These are phyloP conservation scores for Hermetia illucens DNA, from an alignment of 1,140 invertebrate species.

Conservation along the genomic window DNA sequence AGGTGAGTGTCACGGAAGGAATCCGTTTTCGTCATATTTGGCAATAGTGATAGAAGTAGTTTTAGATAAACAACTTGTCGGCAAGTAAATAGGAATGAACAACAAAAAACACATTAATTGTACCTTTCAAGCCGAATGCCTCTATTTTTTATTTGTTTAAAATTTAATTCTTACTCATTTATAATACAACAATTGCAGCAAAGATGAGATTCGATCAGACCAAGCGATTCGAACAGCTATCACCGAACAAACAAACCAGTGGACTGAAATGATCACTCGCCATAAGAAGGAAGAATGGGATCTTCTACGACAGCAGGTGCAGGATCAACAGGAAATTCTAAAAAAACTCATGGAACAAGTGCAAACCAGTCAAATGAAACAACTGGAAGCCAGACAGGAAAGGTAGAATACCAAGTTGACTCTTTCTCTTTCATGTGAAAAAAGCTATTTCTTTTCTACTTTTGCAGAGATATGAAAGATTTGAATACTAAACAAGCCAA, in stretches of 20 bases:
- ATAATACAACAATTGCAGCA: constrained; percentile 52
- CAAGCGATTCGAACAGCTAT: constrained; percentile 66
- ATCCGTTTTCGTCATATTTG: neutral
- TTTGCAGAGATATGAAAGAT: constrained; percentile 80
- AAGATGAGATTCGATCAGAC: constrained; percentile 66
- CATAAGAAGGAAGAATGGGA: constrained; percentile 90
- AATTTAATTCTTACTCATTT: neutral
- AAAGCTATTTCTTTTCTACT: constrained; percentile 2
- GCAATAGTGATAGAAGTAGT: neutral
- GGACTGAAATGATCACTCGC: constrained; percentile 77
- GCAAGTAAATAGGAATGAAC: no score
- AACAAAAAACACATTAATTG: no score
- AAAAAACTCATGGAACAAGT: constrained; percentile 73
- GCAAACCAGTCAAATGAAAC: constrained; percentile 79
- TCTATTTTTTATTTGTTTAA: no score
- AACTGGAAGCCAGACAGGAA: constrained; percentile 79
- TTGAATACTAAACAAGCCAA: constrained; percentile 92
- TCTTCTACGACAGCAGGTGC: constrained; percentile 62
- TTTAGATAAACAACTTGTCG: no score
- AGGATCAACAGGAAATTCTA: constrained; percentile 73
- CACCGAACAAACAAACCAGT: constrained; percentile 80
- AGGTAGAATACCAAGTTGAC: constrained; percentile 37
- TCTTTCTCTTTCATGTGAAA: neutral
- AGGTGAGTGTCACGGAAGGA: no score
- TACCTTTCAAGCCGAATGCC: no score